Evolutionary conservation across 92 coral and sea anemone species (phyloP).

Genomic region (Porites rus): DNA sequence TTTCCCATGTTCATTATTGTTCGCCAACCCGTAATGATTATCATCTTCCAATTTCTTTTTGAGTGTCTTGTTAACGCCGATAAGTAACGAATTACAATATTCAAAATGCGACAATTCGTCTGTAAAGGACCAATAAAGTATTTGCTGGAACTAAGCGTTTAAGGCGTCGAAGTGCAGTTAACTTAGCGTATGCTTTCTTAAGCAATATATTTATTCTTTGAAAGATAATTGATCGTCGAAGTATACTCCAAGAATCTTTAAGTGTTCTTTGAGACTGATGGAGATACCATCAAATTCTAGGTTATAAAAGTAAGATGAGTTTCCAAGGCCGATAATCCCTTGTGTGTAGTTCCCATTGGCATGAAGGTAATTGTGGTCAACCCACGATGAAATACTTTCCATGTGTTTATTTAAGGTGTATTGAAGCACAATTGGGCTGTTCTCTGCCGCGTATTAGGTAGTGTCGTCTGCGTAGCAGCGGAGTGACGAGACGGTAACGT

Average conservation of each 20-base stretch:
- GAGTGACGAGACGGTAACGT: too few species aligned
- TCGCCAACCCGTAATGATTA: too few species aligned
- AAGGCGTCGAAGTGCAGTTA: constrained; percentile 24
- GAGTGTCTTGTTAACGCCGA: background rate
- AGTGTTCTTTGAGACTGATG: constrained; percentile 35
- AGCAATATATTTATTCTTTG: constrained; percentile 16
- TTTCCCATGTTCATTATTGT: too few species aligned
- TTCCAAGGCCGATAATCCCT: constrained; percentile 8
- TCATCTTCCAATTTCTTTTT: too few species aligned
- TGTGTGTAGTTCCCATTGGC: constrained; percentile 47
- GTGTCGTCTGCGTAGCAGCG: constrained; percentile 30
- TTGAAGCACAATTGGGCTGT: constrained; percentile 8
- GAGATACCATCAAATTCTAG: background rate
- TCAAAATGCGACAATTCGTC: constrained; percentile 9
- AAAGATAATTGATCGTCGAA: constrained; percentile 24
- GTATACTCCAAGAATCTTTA: constrained; percentile 65
- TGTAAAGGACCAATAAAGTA: background rate
- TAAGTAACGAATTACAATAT: constrained; percentile 12
- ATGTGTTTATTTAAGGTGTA: constrained; percentile 20
- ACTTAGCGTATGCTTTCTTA: background rate
- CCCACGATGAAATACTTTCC: constrained; percentile 8
- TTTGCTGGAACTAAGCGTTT: constrained; percentile 12
- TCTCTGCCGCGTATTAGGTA: constrained; percentile 13
- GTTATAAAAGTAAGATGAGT: background rate
- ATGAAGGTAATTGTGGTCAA: constrained; percentile 36